Percentiles rank a stretch among this genome's conserved stretches.
These are phyloP conservation scores for Gastrophysa polygoni DNA, from an alignment of 2,888 invertebrate genomes.

Conservation along the genomic window DNA sequence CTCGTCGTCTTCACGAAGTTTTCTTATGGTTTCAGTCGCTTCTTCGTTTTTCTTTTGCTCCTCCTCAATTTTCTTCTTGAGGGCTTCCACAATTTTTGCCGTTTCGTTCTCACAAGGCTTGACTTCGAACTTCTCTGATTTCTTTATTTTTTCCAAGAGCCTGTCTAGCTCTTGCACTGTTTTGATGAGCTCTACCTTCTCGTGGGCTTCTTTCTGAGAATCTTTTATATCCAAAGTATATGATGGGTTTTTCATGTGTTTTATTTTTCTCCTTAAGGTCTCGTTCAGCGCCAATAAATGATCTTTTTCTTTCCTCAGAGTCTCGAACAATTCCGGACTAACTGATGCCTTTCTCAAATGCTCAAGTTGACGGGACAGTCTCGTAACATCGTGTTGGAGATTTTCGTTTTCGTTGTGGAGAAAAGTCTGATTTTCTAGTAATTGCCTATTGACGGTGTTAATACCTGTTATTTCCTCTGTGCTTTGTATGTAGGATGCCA, in stretches of 20 bases:
- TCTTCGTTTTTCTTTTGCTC: slow-evolving; percentile 37
- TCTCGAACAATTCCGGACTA: slow-evolving; percentile 33
- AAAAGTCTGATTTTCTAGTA: slow-evolving; percentile 40
- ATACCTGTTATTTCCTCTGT: slow-evolving; percentile 3
- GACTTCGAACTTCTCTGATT: slow-evolving; percentile 37
- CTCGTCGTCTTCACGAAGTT: slow-evolving; percentile 41
- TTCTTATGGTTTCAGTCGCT: slow-evolving; percentile 36
- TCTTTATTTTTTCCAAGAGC: slow-evolving; percentile 37
- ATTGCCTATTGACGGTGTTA: slow-evolving; percentile 33
- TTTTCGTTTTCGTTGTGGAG: slow-evolving; percentile 40
- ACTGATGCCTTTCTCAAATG: slow-evolving; percentile 31
- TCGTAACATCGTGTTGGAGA: slow-evolving; percentile 37
- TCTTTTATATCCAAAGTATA: slow-evolving; percentile 27
- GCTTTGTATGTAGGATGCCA: slow-evolving; percentile 10
- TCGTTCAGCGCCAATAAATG: slow-evolving; percentile 34
- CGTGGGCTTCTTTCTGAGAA: slow-evolving; percentile 29
- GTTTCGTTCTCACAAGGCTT: slow-evolving; percentile 32
- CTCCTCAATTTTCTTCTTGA: slow-evolving; percentile 39
- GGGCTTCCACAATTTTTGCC: slow-evolving; percentile 27
- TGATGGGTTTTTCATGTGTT: slow-evolving; percentile 22
- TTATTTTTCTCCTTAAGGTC: slow-evolving; percentile 35
- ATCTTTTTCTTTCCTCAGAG: slow-evolving; percentile 36
- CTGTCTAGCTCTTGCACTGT: slow-evolving; percentile 38
- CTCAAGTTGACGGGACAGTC: slow-evolving; percentile 37
- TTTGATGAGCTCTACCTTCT: slow-evolving; percentile 35